Conservation (phyloP, 2,797 vertebrate species). For the Phrynocephalus vlangalii region DNA sequence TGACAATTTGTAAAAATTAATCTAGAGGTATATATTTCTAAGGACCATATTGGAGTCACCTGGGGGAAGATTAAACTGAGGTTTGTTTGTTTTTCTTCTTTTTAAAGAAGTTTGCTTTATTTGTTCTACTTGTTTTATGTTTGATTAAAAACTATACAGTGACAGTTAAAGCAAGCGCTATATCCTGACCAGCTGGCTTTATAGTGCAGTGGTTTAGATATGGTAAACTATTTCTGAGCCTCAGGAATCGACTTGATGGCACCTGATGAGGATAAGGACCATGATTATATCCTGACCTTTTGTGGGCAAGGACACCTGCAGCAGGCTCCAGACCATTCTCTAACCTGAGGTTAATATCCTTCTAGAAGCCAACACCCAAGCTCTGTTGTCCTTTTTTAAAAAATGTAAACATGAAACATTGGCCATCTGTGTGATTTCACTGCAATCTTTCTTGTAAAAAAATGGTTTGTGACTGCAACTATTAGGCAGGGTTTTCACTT, state of each 20-base stretch:
- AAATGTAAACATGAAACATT: background rate
- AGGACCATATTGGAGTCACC: background rate
- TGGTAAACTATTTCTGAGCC: no score
- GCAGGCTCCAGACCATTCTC: background rate
- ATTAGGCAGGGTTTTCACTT: background rate
- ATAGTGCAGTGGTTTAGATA: no score
- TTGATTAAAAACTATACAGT: background rate
- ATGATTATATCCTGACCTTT: background rate
- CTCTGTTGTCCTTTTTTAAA: background rate
- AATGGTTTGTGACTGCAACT: background rate
- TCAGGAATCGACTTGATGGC: no score
- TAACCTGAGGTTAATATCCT: background rate
- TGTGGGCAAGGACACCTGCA: conserved; percentile 31
- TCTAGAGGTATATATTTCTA: background rate
- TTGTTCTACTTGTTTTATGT: background rate
- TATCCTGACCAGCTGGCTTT: no score
- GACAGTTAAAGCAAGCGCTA: background rate
- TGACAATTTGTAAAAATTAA: background rate
- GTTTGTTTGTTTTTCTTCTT: background rate
- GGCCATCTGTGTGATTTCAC: background rate
- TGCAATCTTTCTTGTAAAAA: background rate
- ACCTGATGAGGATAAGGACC: no score
- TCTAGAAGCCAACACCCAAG: background rate
- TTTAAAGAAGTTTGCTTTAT: background rate
- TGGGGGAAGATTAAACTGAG: background rate